Evolutionary conservation across 1,140 invertebrate genomes (phyloP), one percentile per base, ranked within the genome.

Genomic region (Leucophenga varia): DNA sequence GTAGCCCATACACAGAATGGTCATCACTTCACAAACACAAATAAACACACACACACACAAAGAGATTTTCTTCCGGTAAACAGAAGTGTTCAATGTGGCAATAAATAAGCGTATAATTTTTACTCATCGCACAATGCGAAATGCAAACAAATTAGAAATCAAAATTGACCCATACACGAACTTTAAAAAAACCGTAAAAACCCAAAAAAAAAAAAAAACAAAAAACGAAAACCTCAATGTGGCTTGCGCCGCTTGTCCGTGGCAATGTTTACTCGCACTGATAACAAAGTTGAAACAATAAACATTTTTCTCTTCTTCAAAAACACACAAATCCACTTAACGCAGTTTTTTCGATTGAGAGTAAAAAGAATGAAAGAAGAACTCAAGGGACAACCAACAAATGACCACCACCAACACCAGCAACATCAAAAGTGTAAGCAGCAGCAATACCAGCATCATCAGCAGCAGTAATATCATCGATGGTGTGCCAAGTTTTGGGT

Each of bases 241-340:
- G 38, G 20, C 19, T 31, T 38, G 37, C 41, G 18, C 22, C 22
- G 22, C 5, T 25, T 25, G 22, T 10, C 22, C 10, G 5, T 6
- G 5, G 22, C 22, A 10, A 44, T 64, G 63, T 68, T 68, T 71
- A 64, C 59, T 71, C 58, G 64, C 55, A 41, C 53, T 72, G 69
- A 72, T 72, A 72, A 72, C 64, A 72, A 72, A 61, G 67, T 72
- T 72, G 69, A 72, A 72, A 72, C 69, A 72, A 72, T 72, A 72
- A 72, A 72, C 69, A 72, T 72, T 72, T 72, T 70, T 72, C 70
- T 65, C 59, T 63, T 55, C 59, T 57, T 49, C 54, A 48, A 64
- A 64, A 72, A 72, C 69, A 72, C 57, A 72, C 69, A 72, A 72
- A 72, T 72, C 69, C 69, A 72, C 69, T 72, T 72, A 72, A 58